Percentiles rank a stretch among this genome's conserved stretches.
Evolutionary conservation across 1,140 invertebrate species (phyloP).

Genomic region (Armadillidium nasatum): DNA sequence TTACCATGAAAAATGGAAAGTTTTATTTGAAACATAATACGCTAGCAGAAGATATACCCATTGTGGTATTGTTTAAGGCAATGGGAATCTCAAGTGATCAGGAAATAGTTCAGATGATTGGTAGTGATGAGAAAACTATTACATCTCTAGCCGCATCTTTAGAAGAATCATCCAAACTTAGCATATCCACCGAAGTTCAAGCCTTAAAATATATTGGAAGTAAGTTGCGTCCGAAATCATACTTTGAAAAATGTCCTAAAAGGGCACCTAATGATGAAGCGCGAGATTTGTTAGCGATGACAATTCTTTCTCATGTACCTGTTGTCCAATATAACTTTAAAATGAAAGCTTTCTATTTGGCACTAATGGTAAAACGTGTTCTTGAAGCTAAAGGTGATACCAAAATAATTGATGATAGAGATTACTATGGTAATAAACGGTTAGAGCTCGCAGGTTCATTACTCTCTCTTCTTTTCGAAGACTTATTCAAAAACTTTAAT

Average conservation of each 20-base stretch:
- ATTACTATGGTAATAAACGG: too few species aligned
- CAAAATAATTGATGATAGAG: too few species aligned
- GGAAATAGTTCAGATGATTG: conserved; percentile 89
- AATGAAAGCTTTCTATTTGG: conserved; percentile 71
- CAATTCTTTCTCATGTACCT: conserved; percentile 86
- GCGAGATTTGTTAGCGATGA: conserved; percentile 77
- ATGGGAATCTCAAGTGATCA: conserved; percentile 92
- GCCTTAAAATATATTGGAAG: conserved; percentile 74
- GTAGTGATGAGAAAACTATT: conserved; percentile 72
- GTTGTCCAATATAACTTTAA: conserved; percentile 50
- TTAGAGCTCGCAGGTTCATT: conserved; percentile 95
- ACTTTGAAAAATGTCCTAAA: conserved; percentile 50
- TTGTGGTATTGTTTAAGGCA: conserved; percentile 96
- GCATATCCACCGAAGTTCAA: conserved; percentile 83
- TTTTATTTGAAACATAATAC: conserved; percentile 94
- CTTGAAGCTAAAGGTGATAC: too few species aligned
- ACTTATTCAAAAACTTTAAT: conserved; percentile 97
- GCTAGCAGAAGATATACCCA: conserved; percentile 88
- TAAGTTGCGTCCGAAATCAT: conserved; percentile 66
- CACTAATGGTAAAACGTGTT: conserved; percentile 83
- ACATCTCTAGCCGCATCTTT: conserved; percentile 79
- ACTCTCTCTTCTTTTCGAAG: conserved; percentile 94
- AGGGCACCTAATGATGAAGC: conserved; percentile 70
- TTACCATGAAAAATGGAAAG: conserved; percentile 81
- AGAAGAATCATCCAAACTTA: too few species aligned